Evolutionary conservation across 2,888 invertebrate species (phyloP), one percentile per base, ranked within the genome.

Genomic region (Torymus aiolomorphi): DNA sequence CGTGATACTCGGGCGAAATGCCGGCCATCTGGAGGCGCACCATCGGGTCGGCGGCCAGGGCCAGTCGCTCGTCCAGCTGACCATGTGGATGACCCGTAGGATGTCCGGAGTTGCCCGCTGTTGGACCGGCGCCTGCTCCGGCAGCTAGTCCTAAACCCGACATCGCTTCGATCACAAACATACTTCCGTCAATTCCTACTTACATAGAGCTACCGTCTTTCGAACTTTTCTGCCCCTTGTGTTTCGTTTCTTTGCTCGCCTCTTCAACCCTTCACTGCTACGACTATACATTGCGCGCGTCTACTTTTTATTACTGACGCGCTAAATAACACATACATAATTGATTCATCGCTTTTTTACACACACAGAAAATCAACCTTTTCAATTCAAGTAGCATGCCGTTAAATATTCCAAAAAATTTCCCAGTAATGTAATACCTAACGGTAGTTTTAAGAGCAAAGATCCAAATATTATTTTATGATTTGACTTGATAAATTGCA

Each of bases 1-100:
- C 96, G 92, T 97, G 97, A 92, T 96, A 96, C 92, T 96, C 96
- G 70, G 95, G 95, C 86, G 94, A 95, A 87, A 96, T 95, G 89
- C 97, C 96, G 86, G 97, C 97, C 97, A 97, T 97, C 93, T 97
- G 97, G 89, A 97, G 92, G 86, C 97, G 95, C 84, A 94, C 95
- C 95, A 97, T 96, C 83, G 97, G 97, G 92, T 97, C 97, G 84
- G 96, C 95, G 82, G 97, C 96, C 87, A 96, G 92, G 82, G 96
- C 96, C 84, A 96, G 91, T 85, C 96, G 92, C 91, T 97, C 96
- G 86, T 95, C 94, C 80, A 95, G 91, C 89, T 94, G 94, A 80
- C 94, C 94, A 85, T 93, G 93, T 84, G 92, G 93, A 87, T 93
- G 93, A 84, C 92, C 92, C 78, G 92, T 92, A 66, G 92, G 93